Conservation (phyloP, 2,888 invertebrate genomes). For the Polymixis flavicincta region DNA sequence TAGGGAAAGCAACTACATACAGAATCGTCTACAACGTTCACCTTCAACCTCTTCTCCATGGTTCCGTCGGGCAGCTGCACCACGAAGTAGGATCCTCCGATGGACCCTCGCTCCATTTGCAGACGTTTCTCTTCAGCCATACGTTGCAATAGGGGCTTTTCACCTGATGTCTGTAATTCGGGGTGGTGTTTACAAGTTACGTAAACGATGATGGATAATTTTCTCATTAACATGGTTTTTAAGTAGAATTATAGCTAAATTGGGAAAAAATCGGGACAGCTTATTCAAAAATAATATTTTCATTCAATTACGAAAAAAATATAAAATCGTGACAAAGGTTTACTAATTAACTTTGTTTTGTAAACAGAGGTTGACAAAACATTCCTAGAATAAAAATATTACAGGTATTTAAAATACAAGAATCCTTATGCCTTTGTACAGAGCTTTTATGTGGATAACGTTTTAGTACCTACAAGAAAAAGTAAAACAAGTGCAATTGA, state of each 20-base stretch:
- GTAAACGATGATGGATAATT: neutral
- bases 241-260: neutral
- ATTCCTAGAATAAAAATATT: slow-evolving; percentile 17
- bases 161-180: slow-evolving; percentile 87
- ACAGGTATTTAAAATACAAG: slow-evolving; percentile 4
- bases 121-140: slow-evolving; percentile 98
- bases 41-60: slow-evolving; percentile 96
- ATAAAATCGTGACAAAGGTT: neutral
- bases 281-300: neutral
- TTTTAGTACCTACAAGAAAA: slow-evolving; percentile 4
- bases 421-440: slow-evolving; percentile 22
- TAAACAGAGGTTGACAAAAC: slow-evolving; percentile 1
- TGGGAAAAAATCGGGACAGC: too few species aligned
- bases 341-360: neutral
- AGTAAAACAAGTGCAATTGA: slow-evolving; percentile 4
- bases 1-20: slow-evolving; percentile 67
- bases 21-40: slow-evolving; percentile 81
- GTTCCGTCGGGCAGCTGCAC: slow-evolving; percentile 97
- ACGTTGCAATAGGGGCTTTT: slow-evolving; percentile 96
- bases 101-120: slow-evolving; percentile 97
- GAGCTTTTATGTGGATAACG: slow-evolving; percentile 13
- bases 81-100: slow-evolving; percentile 96
- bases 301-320: neutral
- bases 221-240: neutral
- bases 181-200: neutral